Evolutionary conservation across 1,140 invertebrate genomes (phyloP), one percentile per base, ranked within the genome.

Genomic region (Aphelenchoides fujianensis): DNA sequence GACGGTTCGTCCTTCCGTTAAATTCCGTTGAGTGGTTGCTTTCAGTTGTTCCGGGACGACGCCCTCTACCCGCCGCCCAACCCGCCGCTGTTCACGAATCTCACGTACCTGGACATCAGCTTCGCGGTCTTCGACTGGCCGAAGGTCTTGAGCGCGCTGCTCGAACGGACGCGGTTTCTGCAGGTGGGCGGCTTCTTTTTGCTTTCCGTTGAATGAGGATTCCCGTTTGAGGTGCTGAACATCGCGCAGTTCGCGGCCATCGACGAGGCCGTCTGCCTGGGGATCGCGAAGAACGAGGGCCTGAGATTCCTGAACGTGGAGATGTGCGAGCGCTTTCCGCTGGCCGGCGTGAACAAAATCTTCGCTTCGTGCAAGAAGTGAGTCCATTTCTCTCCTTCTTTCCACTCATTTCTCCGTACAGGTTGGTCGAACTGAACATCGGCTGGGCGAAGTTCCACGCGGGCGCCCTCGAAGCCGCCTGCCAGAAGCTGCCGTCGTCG

Each of bases 41-140:
- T 66, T 66, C 32, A 63, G 63, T 31, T 66, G 32, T 66, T 64
- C 16, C 16, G 53, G 12, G 63, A 66, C 30, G 41, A 48, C 12
- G 23, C 23, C 23, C 23, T 48, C 41, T 48, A 48, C 23, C 41
- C 41, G 12, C 41, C 41, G 23, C 12, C 23, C 23, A 23, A 48
- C 23, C 12, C 23, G 12, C 41, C 41, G 12, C 12, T 16, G 12
- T 48, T 48, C 23, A 48, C 41, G 2, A 2, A 2, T 16, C 2
- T 61, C n/a, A 61, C 2, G 2, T 66, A 34, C 30, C 31, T 37
- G 31, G 63, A 66, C 31, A 12, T 66, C 3, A 66, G 31, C 53
- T 61, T n/a, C 41, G 12, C 23, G 41, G 41, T 48, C 23, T 48
- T 16, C 41, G 41, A 48, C 23, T 12, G 23, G 12, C 41, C 41